Conservation (phyloP, 2,888 invertebrate species). For the Tiphia femorata region DNA sequence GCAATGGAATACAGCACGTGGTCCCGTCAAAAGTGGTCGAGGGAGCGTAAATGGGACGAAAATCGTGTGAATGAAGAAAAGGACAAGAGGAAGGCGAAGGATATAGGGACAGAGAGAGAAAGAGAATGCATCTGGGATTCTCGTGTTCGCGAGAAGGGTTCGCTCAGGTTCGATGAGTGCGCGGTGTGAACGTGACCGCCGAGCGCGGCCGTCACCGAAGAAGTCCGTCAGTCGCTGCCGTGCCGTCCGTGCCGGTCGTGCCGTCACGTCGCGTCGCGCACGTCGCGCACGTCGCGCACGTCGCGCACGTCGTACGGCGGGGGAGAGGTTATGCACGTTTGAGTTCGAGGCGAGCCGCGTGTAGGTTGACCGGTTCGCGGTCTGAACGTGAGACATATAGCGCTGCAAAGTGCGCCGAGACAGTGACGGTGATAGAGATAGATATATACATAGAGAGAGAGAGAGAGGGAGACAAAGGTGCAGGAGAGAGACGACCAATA, state of each 20-base stretch:
- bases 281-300: too few species aligned
- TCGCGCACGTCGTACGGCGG: background rate
- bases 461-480: too few species aligned
- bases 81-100: background rate
- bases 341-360: background rate
- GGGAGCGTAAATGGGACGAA: too few species aligned
- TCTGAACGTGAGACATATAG: background rate
- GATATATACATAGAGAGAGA: too few species aligned
- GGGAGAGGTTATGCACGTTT: conserved; percentile 1
- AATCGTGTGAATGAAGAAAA: background rate
- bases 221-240: conserved; percentile 15
- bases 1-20: too few species aligned
- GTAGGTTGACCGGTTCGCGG: background rate
- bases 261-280: too few species aligned
- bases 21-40: too few species aligned
- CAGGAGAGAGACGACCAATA: too few species aligned
- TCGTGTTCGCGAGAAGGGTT: background rate
- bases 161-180: background rate
- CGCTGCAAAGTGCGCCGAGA: too few species aligned
- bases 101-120: background rate
- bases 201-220: background rate
- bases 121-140: background rate
- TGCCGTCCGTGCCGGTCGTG: conserved; percentile 4
- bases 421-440: too few species aligned
- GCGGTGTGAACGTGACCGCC: too few species aligned